A percentile compares a stretch with the other conserved stretches of the same genome.
These are phyloP conservation scores for Allacma fusca DNA, from an alignment of 2,888 invertebrate genomes.

Conservation along the genomic window DNA sequence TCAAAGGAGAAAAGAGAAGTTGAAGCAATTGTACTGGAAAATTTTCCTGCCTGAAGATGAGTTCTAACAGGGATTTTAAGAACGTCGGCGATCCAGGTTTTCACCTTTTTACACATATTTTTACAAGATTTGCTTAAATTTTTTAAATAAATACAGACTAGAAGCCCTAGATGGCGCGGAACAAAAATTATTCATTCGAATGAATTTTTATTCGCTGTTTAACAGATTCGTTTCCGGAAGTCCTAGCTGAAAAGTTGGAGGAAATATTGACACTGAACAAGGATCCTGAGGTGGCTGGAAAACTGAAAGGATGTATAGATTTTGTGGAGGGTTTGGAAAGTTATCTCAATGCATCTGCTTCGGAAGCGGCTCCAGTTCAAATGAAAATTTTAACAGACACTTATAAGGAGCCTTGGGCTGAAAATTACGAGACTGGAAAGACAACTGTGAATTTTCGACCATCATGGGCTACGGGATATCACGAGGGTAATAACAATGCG, in stretches of 20 bases:
- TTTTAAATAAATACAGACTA: no score
- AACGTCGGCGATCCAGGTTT: no score
- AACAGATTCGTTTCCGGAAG: no score
- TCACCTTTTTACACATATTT: no score
- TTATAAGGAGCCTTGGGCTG: constrained; percentile 40
- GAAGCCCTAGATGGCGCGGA: no score
- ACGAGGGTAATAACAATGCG: constrained; percentile 46
- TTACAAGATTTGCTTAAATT: no score
- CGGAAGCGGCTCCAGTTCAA: constrained; percentile 48
- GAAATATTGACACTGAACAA: constrained; percentile 37
- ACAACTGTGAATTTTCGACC: constrained; percentile 8
- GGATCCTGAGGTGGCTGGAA: constrained; percentile 35
- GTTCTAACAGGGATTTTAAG: no score
- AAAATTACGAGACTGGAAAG: constrained; percentile 21
- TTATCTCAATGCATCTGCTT: constrained; percentile 42
- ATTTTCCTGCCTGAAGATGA: no score
- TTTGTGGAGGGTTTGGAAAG: constrained; percentile 36
- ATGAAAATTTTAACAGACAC: constrained; percentile 50
- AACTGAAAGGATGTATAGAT: constrained; percentile 42
- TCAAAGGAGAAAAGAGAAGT: no score
- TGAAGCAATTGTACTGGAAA: no score
- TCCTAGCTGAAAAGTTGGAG: neutral
- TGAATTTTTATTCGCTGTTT: no score
- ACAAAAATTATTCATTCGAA: no score
- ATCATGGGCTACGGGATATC: constrained; percentile 52